A percentile compares a stretch with the other conserved stretches of the same genome.
Conservation (phyloP, 2,888 invertebrate species). For the Odontocerum albicorne region DNA sequence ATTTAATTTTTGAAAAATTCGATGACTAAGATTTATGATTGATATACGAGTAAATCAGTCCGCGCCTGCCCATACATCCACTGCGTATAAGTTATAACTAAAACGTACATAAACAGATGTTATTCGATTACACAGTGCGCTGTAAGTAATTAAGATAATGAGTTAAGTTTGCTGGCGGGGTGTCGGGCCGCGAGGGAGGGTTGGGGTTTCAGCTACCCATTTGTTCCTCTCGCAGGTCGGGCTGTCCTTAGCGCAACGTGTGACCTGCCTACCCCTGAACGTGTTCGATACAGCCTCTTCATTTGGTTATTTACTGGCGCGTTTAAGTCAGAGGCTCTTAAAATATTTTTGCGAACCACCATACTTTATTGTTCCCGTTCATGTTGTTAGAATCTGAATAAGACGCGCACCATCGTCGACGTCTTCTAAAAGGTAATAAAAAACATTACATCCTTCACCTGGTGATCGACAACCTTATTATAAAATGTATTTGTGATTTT, state of each 20-base stretch:
- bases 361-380: too few relatives aligned
- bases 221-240: constrained; percentile 26
- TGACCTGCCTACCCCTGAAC: constrained; percentile 1
- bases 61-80: constrained; percentile 18
- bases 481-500: too few relatives aligned
- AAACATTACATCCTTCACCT: too few relatives aligned
- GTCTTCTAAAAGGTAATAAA: too few relatives aligned
- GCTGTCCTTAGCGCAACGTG: constrained; percentile 23
- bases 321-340: too few relatives aligned
- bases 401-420: too few relatives aligned
- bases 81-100: constrained; percentile 28
- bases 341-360: too few relatives aligned
- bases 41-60: too few relatives aligned
- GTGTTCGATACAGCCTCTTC: constrained; percentile 17
- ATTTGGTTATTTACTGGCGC: constrained; percentile 15
- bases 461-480: too few relatives aligned
- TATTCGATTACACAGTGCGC: constrained; percentile 36
- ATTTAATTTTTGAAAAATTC: too few relatives aligned
- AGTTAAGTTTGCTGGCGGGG: constrained; percentile 34
- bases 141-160: constrained; percentile 37
- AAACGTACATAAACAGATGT: constrained; percentile 36
- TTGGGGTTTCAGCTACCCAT: constrained; percentile 5
- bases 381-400: too few relatives aligned
- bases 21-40: too few relatives aligned
- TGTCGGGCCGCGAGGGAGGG: constrained; percentile 14